Base-by-base conservation (phyloP, 1,140 invertebrate species). In the Drosophila erecta region DNA sequence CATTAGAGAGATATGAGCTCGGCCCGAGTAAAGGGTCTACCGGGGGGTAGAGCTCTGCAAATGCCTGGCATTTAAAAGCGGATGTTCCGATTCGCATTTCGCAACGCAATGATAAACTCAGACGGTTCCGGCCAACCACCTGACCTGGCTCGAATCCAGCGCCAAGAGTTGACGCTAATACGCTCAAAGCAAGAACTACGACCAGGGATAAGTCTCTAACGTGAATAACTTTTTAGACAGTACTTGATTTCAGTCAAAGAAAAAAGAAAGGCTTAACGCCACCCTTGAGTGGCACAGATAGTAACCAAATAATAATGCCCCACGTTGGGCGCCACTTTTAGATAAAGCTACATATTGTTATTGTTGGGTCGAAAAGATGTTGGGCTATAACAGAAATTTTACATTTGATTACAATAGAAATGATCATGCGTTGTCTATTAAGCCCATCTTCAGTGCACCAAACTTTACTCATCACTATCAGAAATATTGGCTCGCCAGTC, bases 31-130 rank as follows among this genome's bases (percentile, higher is more conserved):
- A 17, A 17, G 17, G 17, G 17, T 17, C 15, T 15, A 27, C 54
- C 57, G 57, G 69, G 30, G 51, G 11, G 47, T 27, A 43, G 67
- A 27, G 35, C 61, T 33, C 64, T 27, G 43, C 69, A 72, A 51
- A 47, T 75, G 76, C 80, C 67, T 84, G 84, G 84, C 84, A 87
- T 87, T 87, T 87, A 87, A 61, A 87, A 87, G 61, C 84, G 84
- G 84, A 87, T 87, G 84, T 87, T 87, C 84, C 84, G 84, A 84
- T 89, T 87, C 84, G 73, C 84, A 89, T 87, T 87, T 84, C 64
- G 84, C 80, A 89, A 77, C 80, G 76, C 84, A 87, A 73, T 87
- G 84, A 87, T 87, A 87, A 87, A 89, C 76, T 79, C 66, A 62
- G 49, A 61, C 60, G 74, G 72, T 84, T 87, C 84, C 84, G 84